phyloP scores from a whole-genome alignment of 2,797 vertebrate genomes.

The Galago senegalensis region DNA sequence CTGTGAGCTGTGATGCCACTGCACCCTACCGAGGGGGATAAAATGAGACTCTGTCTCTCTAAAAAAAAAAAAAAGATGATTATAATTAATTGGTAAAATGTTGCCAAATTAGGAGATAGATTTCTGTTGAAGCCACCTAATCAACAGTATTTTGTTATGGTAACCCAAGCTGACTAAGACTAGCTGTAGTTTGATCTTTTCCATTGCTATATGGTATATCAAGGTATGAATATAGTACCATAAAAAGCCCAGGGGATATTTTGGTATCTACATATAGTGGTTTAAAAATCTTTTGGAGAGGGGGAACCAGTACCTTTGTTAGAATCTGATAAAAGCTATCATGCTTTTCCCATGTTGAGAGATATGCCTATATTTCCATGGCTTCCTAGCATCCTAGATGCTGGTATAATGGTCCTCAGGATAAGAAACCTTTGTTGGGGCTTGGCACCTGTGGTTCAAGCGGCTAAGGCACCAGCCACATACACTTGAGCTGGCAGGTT shows the following conservation, averaged over 20 bases:
- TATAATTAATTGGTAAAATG: no score
- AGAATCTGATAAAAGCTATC: neutral
- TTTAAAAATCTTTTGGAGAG: neutral
- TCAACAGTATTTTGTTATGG: no score
- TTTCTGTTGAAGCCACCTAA: no score
- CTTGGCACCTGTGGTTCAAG: neutral
- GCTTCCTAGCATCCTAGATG: neutral
- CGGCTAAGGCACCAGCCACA: no score
- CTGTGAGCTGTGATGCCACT: no score
- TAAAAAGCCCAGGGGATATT: neutral
- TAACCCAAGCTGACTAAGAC: no score
- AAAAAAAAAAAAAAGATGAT: no score
- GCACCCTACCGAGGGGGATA: no score
- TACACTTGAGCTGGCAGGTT: no score
- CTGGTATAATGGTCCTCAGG: neutral
- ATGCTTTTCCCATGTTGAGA: conserved; percentile 29
- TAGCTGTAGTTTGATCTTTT: conserved; percentile 29
- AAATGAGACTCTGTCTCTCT: no score
- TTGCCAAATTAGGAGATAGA: no score
- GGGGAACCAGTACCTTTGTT: conserved; percentile 7
- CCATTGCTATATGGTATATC: neutral
- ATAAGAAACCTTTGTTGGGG: conserved; percentile 2
- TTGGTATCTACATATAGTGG: neutral
- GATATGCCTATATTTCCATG: neutral
- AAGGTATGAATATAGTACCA: neutral